Conservation (phyloP, 2,888 invertebrate species). For the Dicycla oo region DNA sequence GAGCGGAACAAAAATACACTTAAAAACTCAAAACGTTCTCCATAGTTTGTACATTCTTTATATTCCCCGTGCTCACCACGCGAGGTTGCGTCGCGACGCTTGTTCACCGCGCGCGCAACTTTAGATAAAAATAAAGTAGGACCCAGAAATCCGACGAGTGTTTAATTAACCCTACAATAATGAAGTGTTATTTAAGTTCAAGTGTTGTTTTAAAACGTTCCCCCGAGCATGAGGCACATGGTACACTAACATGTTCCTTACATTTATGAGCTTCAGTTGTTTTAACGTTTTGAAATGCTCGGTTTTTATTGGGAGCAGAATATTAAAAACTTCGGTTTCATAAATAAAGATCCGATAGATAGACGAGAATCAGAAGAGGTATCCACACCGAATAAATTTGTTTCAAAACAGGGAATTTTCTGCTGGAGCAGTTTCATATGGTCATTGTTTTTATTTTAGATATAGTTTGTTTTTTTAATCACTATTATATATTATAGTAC, state of each 20-base stretch:
- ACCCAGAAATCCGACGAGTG: conserved; percentile 46
- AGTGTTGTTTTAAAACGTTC: conserved; percentile 25
- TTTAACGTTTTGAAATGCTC: not conserved
- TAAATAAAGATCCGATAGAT: no score
- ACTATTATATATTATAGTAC: no score
- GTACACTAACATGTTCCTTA: not conserved
- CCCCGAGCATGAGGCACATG: not conserved
- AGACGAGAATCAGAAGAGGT: no score
- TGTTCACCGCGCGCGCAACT: not conserved
- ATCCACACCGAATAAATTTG: not conserved
- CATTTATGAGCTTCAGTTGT: not conserved
- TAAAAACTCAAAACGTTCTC: not conserved
- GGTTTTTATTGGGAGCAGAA: no score
- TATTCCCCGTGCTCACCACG: not conserved
- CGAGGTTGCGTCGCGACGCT: not conserved
- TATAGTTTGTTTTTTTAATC: not conserved
- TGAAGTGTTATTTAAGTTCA: conserved; percentile 56
- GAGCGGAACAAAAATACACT: not conserved
- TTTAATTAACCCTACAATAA: conserved; percentile 59
- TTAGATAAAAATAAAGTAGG: conserved; percentile 47
- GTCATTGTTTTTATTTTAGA: not conserved
- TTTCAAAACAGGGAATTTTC: not conserved
- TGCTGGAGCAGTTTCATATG: not conserved
- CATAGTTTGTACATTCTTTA: not conserved
- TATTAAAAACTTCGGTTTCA: no score